Conservation (phyloP, 53 echinoderm and acorn worm species). For the Echinarachnius parma region DNA sequence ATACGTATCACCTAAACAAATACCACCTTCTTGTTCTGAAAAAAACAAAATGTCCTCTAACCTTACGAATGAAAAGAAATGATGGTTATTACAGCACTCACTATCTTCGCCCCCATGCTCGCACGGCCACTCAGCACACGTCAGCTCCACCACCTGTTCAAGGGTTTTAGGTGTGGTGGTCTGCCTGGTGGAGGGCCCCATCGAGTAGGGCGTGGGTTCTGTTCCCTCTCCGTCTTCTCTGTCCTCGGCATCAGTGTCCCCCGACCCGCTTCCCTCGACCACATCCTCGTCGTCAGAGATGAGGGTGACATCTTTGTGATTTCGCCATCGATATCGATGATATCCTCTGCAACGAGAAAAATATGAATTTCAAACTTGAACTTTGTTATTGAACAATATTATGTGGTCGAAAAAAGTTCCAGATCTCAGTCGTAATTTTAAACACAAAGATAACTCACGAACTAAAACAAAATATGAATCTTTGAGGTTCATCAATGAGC, state of each 20-base stretch:
- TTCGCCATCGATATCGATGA: constrained; percentile 33
- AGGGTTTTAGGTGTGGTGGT: background rate
- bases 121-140: constrained; percentile 40
- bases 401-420: too few species aligned
- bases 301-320: background rate
- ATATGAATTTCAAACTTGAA: too few species aligned
- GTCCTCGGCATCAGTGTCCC: background rate
- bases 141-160: constrained; percentile 20
- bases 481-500: too few species aligned
- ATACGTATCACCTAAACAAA: too few species aligned
- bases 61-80: too few species aligned
- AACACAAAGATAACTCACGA: too few species aligned
- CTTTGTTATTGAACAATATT: too few species aligned
- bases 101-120: constrained; percentile 45
- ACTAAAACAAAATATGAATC: too few species aligned
- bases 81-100: too few species aligned
- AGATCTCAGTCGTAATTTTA: too few species aligned
- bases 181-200: background rate
- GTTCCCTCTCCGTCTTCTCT: background rate
- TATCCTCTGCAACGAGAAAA: constrained; percentile 11
- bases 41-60: too few species aligned
- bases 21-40: too few species aligned
- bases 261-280: constrained; percentile 15
- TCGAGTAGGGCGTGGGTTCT: background rate
- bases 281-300: constrained; percentile 38